These are phyloP conservation scores for Stictonetta naevosa DNA, from an alignment of 2,113 vertebrate species.

Conservation along the genomic window DNA sequence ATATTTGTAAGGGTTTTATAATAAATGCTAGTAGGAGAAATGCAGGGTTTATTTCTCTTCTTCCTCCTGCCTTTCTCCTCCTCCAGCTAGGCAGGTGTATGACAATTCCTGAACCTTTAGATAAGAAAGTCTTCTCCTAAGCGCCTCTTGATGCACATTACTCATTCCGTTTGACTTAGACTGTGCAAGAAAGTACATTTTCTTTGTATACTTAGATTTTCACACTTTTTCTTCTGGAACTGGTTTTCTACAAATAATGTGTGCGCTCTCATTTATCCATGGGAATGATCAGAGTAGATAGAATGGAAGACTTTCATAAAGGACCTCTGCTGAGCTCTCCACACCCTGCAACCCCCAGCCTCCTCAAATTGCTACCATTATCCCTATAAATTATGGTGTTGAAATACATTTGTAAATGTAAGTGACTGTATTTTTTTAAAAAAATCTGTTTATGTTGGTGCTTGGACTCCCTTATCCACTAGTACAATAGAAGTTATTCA, in stretches of 20 bases:
- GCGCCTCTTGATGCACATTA: constrained; percentile 53
- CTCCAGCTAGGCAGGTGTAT: not conserved
- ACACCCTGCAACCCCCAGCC: not conserved
- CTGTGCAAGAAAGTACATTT: constrained; percentile 52
- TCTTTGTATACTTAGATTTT: constrained; percentile 39
- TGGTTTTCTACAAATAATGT: constrained; percentile 27
- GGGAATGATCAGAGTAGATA: not conserved
- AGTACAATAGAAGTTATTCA: not conserved
- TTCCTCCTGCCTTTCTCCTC: not conserved
- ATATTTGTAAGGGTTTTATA: constrained; percentile 54
- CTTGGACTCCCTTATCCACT: constrained; percentile 13
- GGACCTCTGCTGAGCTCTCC: constrained; percentile 16
- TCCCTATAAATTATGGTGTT: constrained; percentile 60
- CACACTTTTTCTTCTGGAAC: constrained; percentile 29
- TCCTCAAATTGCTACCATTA: constrained; percentile 63
- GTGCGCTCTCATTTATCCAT: not conserved
- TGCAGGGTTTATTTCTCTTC: not conserved
- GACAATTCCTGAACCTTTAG: constrained; percentile 53
- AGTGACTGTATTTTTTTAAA: constrained; percentile 48
- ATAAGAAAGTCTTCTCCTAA: constrained; percentile 61
- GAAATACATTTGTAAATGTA: constrained; percentile 52
- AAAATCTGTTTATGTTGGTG: constrained; percentile 9
- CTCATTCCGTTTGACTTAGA: constrained; percentile 59
- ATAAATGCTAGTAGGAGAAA: constrained; percentile 10
- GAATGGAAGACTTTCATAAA: constrained; percentile 32